Conservation (phyloP, 2,113 vertebrate species). For the Semnornis frantzii region DNA sequence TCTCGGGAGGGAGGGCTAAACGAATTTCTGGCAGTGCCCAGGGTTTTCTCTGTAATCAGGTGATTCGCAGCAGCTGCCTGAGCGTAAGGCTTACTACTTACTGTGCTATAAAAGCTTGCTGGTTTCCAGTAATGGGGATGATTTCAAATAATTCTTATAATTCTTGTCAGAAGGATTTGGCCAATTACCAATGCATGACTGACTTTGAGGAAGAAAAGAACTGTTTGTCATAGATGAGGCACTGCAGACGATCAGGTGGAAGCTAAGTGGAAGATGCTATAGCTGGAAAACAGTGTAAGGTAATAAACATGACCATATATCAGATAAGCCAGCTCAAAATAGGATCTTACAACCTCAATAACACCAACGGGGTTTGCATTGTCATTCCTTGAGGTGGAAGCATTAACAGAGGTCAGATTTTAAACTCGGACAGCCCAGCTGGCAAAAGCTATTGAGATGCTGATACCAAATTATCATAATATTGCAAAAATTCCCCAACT, state of each 20-base stretch:
- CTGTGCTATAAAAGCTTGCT: neutral
- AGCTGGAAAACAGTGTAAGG: neutral
- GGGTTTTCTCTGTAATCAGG: neutral
- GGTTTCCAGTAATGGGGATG: neutral
- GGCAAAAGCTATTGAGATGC: neutral
- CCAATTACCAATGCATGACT: neutral
- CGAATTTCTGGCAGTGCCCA: neutral
- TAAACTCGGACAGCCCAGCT: neutral
- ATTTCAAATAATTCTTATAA: neutral
- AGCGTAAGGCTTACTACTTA: neutral
- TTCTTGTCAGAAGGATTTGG: conserved; percentile 12
- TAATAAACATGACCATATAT: neutral
- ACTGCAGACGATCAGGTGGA: neutral
- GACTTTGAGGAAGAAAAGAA: neutral
- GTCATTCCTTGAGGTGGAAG: neutral
- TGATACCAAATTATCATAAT: neutral
- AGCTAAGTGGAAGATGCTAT: neutral
- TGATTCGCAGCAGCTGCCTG: neutral
- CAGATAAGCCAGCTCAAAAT: neutral
- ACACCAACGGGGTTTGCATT: neutral
- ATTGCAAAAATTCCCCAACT: neutral
- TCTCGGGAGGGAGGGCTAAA: neutral
- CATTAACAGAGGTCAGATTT: neutral
- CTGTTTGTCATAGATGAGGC: neutral
- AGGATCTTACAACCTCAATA: neutral